Conservation (phyloP, 2,797 vertebrate genomes). For the Falco naumanni region DNA sequence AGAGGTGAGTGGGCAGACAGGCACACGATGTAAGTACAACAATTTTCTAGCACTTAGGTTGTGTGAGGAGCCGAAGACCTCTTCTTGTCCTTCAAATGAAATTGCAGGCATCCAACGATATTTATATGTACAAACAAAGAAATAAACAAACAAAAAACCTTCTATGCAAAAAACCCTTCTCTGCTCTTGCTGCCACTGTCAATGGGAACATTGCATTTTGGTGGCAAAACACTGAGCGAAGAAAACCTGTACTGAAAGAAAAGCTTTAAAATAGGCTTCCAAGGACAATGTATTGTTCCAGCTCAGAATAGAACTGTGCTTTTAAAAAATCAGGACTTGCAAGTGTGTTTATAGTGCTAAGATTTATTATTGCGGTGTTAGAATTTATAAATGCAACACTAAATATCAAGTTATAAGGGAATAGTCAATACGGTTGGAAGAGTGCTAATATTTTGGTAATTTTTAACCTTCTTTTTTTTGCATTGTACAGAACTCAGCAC, state of each 20-base stretch:
- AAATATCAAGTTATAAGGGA: background rate
- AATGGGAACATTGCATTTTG: background rate
- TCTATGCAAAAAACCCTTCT: background rate
- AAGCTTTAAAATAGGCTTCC: constrained; percentile 53
- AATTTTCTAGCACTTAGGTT: constrained; percentile 36
- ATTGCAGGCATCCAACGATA: constrained; percentile 2
- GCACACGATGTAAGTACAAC: background rate
- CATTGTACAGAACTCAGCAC: background rate
- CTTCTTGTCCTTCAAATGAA: constrained; percentile 53
- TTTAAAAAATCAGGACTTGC: constrained; percentile 30
- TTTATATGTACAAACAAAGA: constrained; percentile 6
- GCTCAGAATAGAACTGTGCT: constrained; percentile 35
- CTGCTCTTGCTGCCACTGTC: background rate
- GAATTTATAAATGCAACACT: background rate
- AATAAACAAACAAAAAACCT: constrained; percentile 3
- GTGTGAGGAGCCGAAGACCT: background rate
- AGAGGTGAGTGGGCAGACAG: constrained; percentile 17
- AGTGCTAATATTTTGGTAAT: background rate
- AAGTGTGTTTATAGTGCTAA: constrained; percentile 28
- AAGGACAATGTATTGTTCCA: constrained; percentile 60
- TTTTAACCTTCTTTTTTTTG: background rate
- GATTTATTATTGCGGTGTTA: constrained; percentile 6
- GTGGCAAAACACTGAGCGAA: background rate
- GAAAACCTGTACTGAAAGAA: constrained; percentile 33
- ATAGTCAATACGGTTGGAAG: background rate